Conservation (phyloP, 2,113 vertebrate species). For the Thunnus thynnus region DNA sequence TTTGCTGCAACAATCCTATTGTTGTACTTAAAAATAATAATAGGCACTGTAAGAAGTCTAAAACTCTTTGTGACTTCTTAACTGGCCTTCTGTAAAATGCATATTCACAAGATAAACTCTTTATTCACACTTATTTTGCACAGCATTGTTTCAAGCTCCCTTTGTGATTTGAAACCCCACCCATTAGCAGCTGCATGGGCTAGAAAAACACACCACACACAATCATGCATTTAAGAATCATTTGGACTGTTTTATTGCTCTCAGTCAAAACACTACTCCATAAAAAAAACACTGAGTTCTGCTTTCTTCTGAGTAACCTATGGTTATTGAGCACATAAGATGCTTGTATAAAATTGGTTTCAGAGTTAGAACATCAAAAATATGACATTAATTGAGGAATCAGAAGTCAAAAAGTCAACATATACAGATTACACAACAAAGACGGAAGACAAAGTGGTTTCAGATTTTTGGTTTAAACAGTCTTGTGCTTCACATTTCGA, state of each 20-base stretch:
- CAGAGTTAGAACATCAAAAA: slow-evolving; percentile 45
- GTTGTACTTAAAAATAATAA: not conserved
- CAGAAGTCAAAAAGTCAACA: slow-evolving; percentile 48
- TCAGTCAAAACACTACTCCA: slow-evolving; percentile 59
- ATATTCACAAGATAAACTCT: not conserved
- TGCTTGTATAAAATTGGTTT: slow-evolving; percentile 67
- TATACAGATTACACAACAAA: slow-evolving; percentile 57
- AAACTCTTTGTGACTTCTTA: not conserved
- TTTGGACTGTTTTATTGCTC: slow-evolving; percentile 66
- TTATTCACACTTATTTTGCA: not conserved
- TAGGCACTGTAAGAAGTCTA: not conserved
- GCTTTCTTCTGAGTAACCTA: slow-evolving; percentile 45
- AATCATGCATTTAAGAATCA: slow-evolving; percentile 51
- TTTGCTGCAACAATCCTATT: not conserved
- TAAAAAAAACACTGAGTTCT: slow-evolving; percentile 36
- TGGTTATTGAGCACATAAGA: slow-evolving; percentile 43
- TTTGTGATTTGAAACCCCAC: not conserved
- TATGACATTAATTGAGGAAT: slow-evolving; percentile 36
- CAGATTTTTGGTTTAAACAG: slow-evolving; percentile 39
- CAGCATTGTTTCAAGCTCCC: not conserved
- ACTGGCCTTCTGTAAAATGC: not conserved
- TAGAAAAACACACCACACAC: not conserved
- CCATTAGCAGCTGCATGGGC: not conserved
- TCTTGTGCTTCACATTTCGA: slow-evolving; percentile 47
- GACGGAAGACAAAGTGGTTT: slow-evolving; percentile 59